Evolutionary conservation across 2,888 invertebrate genomes (phyloP).

Genomic region (Heliconius sara): DNA sequence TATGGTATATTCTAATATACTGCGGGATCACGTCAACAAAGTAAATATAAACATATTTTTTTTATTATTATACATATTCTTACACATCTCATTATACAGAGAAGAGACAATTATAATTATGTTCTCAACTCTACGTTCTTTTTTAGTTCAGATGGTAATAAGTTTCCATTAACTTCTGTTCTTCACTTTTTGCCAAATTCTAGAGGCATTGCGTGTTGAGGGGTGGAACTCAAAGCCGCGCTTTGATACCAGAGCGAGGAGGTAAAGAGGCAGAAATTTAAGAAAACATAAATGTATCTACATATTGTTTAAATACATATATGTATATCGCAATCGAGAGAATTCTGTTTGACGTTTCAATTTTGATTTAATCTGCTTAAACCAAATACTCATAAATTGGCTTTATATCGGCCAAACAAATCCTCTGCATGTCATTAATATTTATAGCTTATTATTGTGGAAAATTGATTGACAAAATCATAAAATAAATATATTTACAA

Average conservation of each 20-base stretch:
- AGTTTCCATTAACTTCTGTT: too few relatives aligned
- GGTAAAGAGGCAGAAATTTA: too few relatives aligned
- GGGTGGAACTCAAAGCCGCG: too few relatives aligned
- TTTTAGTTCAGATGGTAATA: too few relatives aligned
- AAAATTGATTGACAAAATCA: not conserved
- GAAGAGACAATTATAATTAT: too few relatives aligned
- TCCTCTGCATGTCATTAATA: conserved; percentile 5
- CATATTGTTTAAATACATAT: not conserved
- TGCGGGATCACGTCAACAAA: conserved; percentile 92
- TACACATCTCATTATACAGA: too few relatives aligned
- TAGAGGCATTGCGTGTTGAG: too few relatives aligned
- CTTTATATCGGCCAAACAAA: not conserved
- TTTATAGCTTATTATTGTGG: conserved; percentile 12
- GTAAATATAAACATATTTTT: conserved; percentile 72
- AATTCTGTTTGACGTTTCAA: conserved; percentile 25
- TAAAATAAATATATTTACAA: not conserved
- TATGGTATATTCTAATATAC: conserved; percentile 91
- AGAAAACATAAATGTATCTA: too few relatives aligned
- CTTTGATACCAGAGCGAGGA: too few relatives aligned
- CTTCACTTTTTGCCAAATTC: too few relatives aligned
- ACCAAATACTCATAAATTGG: conserved; percentile 14
- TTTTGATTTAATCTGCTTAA: conserved; percentile 23
- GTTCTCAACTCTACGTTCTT: too few relatives aligned
- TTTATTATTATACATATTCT: too few relatives aligned
- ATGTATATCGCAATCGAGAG: not conserved